phyloP scores from a whole-genome alignment of 1,140 invertebrate genomes.

The Choristoneura fumiferana region DNA sequence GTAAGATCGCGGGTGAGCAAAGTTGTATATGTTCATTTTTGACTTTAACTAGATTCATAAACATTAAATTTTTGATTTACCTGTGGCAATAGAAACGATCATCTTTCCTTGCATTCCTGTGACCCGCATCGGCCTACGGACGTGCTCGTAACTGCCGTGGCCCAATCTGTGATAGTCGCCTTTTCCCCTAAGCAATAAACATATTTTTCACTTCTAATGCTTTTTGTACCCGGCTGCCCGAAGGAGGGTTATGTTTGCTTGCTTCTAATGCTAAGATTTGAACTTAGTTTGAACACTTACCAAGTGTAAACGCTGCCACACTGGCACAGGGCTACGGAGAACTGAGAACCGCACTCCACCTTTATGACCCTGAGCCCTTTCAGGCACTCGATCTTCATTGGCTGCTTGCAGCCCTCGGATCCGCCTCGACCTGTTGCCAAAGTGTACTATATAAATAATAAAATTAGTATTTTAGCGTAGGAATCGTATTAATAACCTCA shows the following conservation, averaged over 20 bases:
- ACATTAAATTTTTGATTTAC: conserved; percentile 76
- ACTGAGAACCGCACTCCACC: conserved; percentile 98
- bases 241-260: too few species aligned
- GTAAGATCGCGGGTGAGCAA: too few species aligned
- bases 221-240: too few species aligned
- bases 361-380: conserved; percentile 94
- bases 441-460: too few species aligned
- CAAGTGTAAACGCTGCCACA: conserved; percentile 96
- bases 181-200: conserved; percentile 93
- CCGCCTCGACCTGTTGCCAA: conserved; percentile 85
- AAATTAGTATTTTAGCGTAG: too few species aligned
- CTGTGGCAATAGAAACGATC: conserved; percentile 94
- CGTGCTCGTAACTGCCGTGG: conserved; percentile 93
- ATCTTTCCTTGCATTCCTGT: conserved; percentile 95
- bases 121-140: conserved; percentile 92
- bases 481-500: too few species aligned
- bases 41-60: too few species aligned
- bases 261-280: too few species aligned
- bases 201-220: too few species aligned
- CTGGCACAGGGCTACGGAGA: conserved; percentile 94
- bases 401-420: conserved; percentile 97
- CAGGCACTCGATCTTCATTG: conserved; percentile 95
- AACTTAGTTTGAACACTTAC: conserved; percentile 79
- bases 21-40: too few species aligned
- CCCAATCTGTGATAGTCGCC: conserved; percentile 94